phyloP scores from a whole-genome alignment of 1,140 invertebrate genomes.

The Psilanteris sp. region DNA sequence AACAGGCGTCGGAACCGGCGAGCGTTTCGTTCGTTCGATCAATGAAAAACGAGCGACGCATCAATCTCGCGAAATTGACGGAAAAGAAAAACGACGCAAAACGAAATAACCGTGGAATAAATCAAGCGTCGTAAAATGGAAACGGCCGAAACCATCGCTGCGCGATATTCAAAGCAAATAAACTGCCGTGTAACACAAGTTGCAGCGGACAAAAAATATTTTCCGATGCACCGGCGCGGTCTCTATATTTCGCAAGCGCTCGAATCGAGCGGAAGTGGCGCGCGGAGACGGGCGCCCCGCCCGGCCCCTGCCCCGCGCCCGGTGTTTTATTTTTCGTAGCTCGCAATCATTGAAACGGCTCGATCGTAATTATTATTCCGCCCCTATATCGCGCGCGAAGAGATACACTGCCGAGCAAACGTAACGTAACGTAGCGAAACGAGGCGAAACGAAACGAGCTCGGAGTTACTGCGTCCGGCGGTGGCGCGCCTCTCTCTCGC shows the following conservation, averaged over 20 bases:
- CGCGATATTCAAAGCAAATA: constrained; percentile 64
- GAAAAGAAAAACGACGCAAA: constrained; percentile 38
- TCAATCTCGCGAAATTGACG: constrained; percentile 43
- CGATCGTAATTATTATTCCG: constrained; percentile 77
- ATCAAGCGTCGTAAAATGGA: constrained; percentile 57
- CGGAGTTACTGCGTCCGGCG: constrained; percentile 63
- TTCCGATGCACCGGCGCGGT: constrained; percentile 53
- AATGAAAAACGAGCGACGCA: constrained; percentile 36
- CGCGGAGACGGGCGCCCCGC: constrained; percentile 56
- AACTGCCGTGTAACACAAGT: constrained; percentile 62
- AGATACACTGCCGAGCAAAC: constrained; percentile 76
- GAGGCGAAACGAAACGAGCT: constrained; percentile 76
- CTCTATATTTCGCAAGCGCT: constrained; percentile 59
- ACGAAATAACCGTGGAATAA: constrained; percentile 52
- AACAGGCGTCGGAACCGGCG: no score
- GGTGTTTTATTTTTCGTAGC: constrained; percentile 64
- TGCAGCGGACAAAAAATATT: constrained; percentile 61
- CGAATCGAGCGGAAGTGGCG: constrained; percentile 65
- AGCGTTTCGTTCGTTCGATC: constrained; percentile 25
- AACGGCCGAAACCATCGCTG: constrained; percentile 51
- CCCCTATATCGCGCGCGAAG: constrained; percentile 74
- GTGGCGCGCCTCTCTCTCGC: constrained; percentile 30
- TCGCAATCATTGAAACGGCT: constrained; percentile 67
- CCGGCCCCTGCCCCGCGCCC: constrained; percentile 17
- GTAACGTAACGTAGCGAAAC: constrained; percentile 78